Evolutionary conservation across 1,140 invertebrate genomes (phyloP), one percentile per base, ranked within the genome.

Genomic region (Plutomurus gul): DNA sequence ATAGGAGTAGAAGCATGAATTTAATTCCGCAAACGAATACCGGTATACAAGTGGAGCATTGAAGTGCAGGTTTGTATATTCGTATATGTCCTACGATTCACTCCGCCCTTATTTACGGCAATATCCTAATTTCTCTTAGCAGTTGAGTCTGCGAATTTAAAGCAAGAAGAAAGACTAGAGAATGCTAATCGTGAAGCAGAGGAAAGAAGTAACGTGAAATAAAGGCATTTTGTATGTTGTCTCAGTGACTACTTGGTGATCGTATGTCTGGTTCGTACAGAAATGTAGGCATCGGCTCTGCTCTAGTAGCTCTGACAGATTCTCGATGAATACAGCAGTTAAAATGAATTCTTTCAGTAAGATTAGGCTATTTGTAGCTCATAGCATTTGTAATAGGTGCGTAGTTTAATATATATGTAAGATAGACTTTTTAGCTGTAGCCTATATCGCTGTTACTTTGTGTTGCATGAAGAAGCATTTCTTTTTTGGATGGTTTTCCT

Each of bases 71-170:
- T 51, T 51, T 51, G 18, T 22, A 22, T 22, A 51, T 18, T 51
- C 27, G 30, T n/a, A 25, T 27, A 22, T 56, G 51, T 27, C 20
- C 20, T 51, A 20, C 22, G 25, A 11, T 13, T 60, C 22, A n/a
- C 18, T 65, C 13, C 56, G 11, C 8, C 25, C n/a, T n/a, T n/a
- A n/a, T n/a, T n/a, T 36, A 18, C 4, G 3, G 27, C 27, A 27
- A 65, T 65, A 65, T 65, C 27, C 56, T 65, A 65, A 65, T 65
- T 65, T 65, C 56, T 30, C 25, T 65, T 33, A 60, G 51, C 43
- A 30, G 27, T 11, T 13, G 39, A 43, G 39, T n/a, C n/a, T 10
- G n/a, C 39, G 39, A 43, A 43, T n/a, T n/a, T n/a, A 43, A 13
- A 43, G 39, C 2, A 43, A n/a, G n/a, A 43, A 16, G 30, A 27